These are phyloP conservation scores for Drosophila macrospina DNA, from an alignment of 2,888 invertebrate genomes.

Conservation along the genomic window DNA sequence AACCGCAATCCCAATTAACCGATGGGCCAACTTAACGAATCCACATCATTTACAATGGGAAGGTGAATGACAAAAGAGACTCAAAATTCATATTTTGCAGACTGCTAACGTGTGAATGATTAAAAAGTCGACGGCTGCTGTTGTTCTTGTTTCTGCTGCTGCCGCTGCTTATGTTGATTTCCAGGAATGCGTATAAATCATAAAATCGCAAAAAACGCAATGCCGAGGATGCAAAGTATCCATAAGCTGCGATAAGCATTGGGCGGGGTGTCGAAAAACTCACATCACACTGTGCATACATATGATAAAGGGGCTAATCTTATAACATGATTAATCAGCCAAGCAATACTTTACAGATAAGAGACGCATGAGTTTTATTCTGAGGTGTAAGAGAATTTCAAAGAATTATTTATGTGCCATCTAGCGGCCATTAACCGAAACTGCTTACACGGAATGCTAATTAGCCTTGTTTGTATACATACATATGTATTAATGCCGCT, in stretches of 20 bases:
- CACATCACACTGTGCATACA: not conserved
- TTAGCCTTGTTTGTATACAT: conserved; percentile 44
- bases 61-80: conserved; percentile 20
- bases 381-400: conserved; percentile 11
- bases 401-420: conserved; percentile 31
- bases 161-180: conserved; percentile 41
- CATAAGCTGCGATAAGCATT: conserved; percentile 36
- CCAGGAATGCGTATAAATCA: conserved; percentile 66
- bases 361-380: conserved; percentile 7
- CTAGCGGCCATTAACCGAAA: conserved; percentile 30
- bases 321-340: conserved; percentile 41
- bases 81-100: not conserved
- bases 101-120: conserved; percentile 40
- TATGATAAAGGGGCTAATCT: conserved; percentile 25
- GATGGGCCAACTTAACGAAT: conserved; percentile 26
- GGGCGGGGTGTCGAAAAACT: not conserved
- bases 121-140: not conserved
- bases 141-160: conserved; percentile 3
- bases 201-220: conserved; percentile 52
- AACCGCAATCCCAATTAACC: conserved; percentile 39
- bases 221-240: conserved; percentile 37
- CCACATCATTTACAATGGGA: conserved; percentile 56
- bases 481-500: conserved; percentile 24
- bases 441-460: conserved; percentile 43
- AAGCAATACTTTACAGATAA: conserved; percentile 29